These are phyloP conservation scores for Meloidogyne exigua DNA, from an alignment of 1,140 invertebrate species.

Conservation along the genomic window DNA sequence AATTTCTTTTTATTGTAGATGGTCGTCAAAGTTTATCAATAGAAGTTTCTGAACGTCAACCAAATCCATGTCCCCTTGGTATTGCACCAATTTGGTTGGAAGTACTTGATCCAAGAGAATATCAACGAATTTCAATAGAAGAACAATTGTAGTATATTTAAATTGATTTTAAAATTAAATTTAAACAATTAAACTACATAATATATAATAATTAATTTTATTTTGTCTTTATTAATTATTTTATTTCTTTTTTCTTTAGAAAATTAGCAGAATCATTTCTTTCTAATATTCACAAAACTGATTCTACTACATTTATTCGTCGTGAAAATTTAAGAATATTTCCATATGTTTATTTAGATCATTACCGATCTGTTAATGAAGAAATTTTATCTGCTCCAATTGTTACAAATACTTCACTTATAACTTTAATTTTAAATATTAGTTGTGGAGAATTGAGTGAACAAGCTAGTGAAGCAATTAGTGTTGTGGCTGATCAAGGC, in stretches of 20 bases:
- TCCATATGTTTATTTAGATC: conserved; percentile 25
- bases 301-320: neutral
- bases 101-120: conserved; percentile 2
- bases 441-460: conserved; percentile 25
- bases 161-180: neutral
- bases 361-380: conserved; percentile 28
- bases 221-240: no score
- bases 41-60: neutral
- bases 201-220: no score
- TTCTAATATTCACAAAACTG: neutral
- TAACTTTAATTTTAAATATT: conserved; percentile 20
- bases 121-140: conserved; percentile 17
- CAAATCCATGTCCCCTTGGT: neutral
- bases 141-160: conserved; percentile 20
- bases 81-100: conserved; percentile 16
- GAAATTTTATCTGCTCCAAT: conserved; percentile 5
- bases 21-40: neutral
- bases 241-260: neutral
- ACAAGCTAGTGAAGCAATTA: conserved; percentile 24
- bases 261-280: neutral
- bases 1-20: neutral
- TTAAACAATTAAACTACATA: no score
- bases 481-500: neutral
- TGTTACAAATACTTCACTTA: neutral
- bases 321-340: conserved; percentile 28